phyloP scores from a whole-genome alignment of 1,140 invertebrate species.

The Papilio polyxenes region DNA sequence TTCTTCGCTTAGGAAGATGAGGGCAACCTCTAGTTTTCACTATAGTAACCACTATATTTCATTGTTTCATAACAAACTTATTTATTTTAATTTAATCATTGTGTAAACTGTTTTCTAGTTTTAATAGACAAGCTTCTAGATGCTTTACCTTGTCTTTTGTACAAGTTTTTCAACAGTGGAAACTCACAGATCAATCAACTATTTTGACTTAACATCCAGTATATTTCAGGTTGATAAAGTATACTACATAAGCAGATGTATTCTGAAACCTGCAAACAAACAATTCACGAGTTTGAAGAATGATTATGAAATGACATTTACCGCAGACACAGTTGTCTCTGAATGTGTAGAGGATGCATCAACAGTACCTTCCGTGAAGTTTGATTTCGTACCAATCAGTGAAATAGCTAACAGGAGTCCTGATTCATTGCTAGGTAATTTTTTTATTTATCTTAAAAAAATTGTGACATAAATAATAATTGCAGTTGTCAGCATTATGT shows the following conservation, averaged over 20 bases:
- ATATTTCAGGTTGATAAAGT: slow-evolving; percentile 87
- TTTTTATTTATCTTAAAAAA: neutral
- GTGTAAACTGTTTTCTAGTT: no score
- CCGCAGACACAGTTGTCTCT: slow-evolving; percentile 88
- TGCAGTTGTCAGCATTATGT: no score
- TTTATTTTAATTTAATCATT: no score
- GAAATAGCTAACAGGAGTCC: slow-evolving; percentile 86
- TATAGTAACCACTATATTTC: no score
- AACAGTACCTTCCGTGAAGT: slow-evolving; percentile 89
- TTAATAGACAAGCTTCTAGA: no score
- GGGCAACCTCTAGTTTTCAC: no score
- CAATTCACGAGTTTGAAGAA: slow-evolving; percentile 92
- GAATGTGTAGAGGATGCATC: slow-evolving; percentile 84
- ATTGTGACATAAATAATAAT: no score
- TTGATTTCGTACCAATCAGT: slow-evolving; percentile 90
- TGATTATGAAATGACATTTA: slow-evolving; percentile 98
- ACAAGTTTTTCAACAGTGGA: no score
- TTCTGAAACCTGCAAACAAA: slow-evolving; percentile 95
- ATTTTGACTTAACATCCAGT: slow-evolving; percentile 2
- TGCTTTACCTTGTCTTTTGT: no score
- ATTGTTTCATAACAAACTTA: no score
- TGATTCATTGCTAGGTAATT: slow-evolving; percentile 87
- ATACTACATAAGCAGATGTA: slow-evolving; percentile 92
- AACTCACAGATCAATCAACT: neutral
- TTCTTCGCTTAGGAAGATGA: no score